A percentile compares a stretch with the other conserved stretches of the same genome.
Evolutionary conservation across 2,797 vertebrate species (phyloP).

Genomic region (Paratrypauchen microcephalus): DNA sequence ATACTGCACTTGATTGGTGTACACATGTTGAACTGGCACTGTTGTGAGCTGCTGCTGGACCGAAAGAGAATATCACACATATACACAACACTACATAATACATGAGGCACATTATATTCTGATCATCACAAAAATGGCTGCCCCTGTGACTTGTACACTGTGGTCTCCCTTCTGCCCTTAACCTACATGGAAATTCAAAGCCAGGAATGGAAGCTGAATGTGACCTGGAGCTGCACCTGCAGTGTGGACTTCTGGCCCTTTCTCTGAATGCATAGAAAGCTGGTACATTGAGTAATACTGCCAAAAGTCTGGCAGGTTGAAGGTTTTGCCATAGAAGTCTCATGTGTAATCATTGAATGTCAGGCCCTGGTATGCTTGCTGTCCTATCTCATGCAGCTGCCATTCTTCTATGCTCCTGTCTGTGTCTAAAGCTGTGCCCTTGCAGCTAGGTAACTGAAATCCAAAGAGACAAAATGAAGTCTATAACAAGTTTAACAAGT

Average conservation of each 20-base stretch:
- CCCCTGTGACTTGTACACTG: conserved; percentile 19
- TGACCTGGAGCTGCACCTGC: conserved; percentile 26
- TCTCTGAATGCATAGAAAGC: conserved; percentile 32
- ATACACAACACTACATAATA: not conserved
- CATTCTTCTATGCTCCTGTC: conserved; percentile 47
- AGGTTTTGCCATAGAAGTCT: conserved; percentile 23
- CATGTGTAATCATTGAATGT: conserved; percentile 17
- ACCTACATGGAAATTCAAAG: conserved; percentile 67
- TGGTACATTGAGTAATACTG: conserved; percentile 30
- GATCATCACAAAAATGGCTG: not conserved
- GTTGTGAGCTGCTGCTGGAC: conserved; percentile 86
- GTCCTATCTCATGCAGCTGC: conserved; percentile 35
- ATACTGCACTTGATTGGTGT: conserved; percentile 92
- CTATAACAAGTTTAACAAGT: conserved; percentile 12
- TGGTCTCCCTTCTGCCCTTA: conserved; percentile 44
- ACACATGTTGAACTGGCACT: conserved; percentile 90
- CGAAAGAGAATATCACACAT: conserved; percentile 32
- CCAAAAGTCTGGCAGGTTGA: conserved; percentile 37
- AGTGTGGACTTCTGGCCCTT: conserved; percentile 29
- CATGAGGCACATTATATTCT: not conserved
- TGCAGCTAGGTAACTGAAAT: conserved; percentile 42
- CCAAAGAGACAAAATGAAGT: conserved; percentile 29
- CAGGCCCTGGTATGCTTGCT: conserved; percentile 35
- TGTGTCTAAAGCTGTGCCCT: conserved; percentile 43
- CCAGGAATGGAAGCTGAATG: conserved; percentile 33